Evolutionary conservation across 2,888 invertebrate genomes (phyloP), one percentile per base, ranked within the genome.

Genomic region (Muscina levida): DNA sequence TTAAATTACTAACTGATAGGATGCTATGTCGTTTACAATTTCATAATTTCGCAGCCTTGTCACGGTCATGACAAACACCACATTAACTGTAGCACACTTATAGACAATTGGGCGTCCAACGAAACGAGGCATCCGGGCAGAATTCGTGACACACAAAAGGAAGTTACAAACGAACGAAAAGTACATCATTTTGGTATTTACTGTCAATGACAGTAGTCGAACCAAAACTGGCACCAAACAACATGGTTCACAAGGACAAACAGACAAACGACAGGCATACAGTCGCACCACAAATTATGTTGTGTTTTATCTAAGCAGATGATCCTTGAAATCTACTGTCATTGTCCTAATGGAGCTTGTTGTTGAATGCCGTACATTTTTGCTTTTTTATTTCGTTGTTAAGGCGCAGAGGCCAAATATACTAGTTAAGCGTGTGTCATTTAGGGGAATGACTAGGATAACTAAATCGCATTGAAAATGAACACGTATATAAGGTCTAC

Each of bases 301-400:
- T 62, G 42, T 42, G 22, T 62, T 62, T 56, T 66, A 66, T 66
- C 65, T 66, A 15, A 66, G 66, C 66, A 46, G 48, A 66, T 66
- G 66, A 66, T 66, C 66, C 46, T 15, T 66, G 48, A 66, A 66
- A 66, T 66, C 66, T 46, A 46, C 42, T 46, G 46, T 31, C 19
- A 42, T 26, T 10, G 66, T 26, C 44, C 15, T 66, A 26, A 66
- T 26, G 42, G 48, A 46, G 62, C 62, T 51, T 11, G 51, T 19
- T 19, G 31, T 31, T 31, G 31, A n/a, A n/a, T n/a, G n/a, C n/a
- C n/a, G n/a, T n/a, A n/a, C n/a, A n/a, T n/a, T n/a, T n/a, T n/a
- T n/a, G n/a, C n/a, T n/a, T n/a, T n/a, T n/a, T n/a, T n/a, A n/a
- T n/a, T 31, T 31, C 31, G 31, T 31, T 31, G 19, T 19, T 51